Conservation (phyloP, 2,797 vertebrate genomes). For the Mycteria americana region DNA sequence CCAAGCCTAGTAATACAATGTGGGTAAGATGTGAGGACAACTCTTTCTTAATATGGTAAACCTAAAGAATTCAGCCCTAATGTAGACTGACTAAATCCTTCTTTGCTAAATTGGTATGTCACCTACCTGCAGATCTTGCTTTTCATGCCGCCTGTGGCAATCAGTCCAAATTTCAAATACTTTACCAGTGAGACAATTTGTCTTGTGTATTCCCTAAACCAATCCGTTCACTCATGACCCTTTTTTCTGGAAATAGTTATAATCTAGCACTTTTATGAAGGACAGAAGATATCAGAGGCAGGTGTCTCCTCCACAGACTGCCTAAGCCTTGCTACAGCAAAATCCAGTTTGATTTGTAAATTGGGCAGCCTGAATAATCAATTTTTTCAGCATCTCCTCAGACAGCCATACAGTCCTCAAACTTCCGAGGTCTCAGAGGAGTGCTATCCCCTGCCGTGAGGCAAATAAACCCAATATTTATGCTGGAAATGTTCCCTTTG, state of each 20-base stretch:
- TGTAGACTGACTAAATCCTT: background rate
- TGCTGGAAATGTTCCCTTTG: slow-evolving; percentile 11
- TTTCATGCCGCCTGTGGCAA: background rate
- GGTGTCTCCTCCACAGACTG: background rate
- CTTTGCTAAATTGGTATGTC: background rate
- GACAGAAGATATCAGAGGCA: background rate
- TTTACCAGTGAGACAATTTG: background rate
- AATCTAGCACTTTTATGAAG: background rate
- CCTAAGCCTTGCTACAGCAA: background rate
- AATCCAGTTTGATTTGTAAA: background rate
- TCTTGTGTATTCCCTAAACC: background rate
- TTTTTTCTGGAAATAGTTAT: background rate
- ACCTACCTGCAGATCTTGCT: background rate
- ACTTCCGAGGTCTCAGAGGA: background rate
- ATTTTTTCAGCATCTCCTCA: background rate
- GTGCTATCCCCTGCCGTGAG: background rate
- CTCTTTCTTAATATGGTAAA: background rate
- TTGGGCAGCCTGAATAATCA: background rate
- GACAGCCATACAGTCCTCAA: background rate
- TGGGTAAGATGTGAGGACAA: background rate
- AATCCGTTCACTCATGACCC: background rate
- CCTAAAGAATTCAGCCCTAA: background rate
- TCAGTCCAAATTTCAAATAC: background rate
- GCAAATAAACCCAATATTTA: background rate
- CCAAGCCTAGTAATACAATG: background rate